These are phyloP conservation scores for Psittacula echo DNA, from an alignment of 2,797 vertebrate genomes.

Conservation along the genomic window DNA sequence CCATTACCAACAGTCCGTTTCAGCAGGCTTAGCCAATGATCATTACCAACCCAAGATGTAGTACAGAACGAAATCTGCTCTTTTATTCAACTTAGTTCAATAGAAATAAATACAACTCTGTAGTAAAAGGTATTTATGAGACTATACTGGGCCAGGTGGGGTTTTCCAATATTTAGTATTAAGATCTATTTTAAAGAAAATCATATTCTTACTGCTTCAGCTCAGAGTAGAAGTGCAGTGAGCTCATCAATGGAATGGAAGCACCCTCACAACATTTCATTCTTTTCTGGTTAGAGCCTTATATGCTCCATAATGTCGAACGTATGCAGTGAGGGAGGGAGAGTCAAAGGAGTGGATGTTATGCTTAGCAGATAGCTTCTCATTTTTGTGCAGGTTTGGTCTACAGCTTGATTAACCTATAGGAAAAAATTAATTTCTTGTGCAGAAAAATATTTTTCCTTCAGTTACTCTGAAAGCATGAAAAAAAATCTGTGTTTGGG, in stretches of 20 bases:
- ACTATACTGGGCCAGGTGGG: background rate
- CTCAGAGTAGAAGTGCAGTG: background rate
- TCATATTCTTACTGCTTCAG: background rate
- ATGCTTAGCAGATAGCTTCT: background rate
- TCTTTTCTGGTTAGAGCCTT: background rate
- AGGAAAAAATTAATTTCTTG: background rate
- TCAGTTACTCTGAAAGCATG: background rate
- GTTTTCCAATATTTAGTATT: background rate
- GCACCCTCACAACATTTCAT: background rate
- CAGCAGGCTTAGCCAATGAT: background rate
- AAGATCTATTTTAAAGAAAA: background rate
- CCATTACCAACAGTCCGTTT: background rate
- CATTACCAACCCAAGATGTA: background rate
- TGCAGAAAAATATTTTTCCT: background rate
- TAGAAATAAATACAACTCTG: background rate
- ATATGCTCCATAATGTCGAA: background rate
- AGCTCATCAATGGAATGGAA: background rate
- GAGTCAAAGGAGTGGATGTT: background rate
- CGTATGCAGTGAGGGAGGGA: background rate
- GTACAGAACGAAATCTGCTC: background rate
- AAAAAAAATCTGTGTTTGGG: background rate
- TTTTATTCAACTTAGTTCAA: background rate
- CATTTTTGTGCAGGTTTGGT: background rate
- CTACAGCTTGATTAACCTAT: background rate
- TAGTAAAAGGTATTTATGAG: background rate